Percentiles rank a stretch among this genome's conserved stretches.
Conservation (phyloP, 2,888 invertebrate species). For the Amiota communis region DNA sequence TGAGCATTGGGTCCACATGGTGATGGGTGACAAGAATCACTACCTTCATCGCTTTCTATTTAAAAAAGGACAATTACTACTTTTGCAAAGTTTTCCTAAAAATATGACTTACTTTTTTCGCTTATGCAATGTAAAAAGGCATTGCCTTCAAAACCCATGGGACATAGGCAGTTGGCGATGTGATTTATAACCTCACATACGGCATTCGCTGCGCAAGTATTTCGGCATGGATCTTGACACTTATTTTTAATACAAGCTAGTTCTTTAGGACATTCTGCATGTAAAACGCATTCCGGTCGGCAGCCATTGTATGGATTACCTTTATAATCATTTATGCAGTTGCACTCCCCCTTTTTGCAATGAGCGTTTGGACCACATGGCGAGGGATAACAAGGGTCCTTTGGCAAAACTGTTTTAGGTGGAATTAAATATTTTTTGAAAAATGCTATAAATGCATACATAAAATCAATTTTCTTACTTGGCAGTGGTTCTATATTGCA, state of each 20-base stretch:
- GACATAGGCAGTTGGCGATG: slow-evolving; percentile 80
- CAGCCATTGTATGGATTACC: slow-evolving; percentile 82
- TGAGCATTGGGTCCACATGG: slow-evolving; percentile 89
- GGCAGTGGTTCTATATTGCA: slow-evolving; percentile 75
- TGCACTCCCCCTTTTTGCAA: slow-evolving; percentile 80
- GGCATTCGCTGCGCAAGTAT: slow-evolving; percentile 82
- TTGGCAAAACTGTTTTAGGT: slow-evolving; percentile 54
- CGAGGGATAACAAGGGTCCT: slow-evolving; percentile 80
- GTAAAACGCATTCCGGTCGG: slow-evolving; percentile 81
- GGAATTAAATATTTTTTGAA: slow-evolving; percentile 3
- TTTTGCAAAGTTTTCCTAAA: not conserved
- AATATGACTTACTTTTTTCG: slow-evolving; percentile 73
- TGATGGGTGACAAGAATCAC: slow-evolving; percentile 78
- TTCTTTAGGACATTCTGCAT: slow-evolving; percentile 80
- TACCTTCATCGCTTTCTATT: slow-evolving; percentile 56
- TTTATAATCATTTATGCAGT: slow-evolving; percentile 79
- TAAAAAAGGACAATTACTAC: slow-evolving; percentile 38
- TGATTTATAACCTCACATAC: slow-evolving; percentile 83
- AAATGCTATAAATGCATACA: too few relatives aligned
- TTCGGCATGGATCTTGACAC: slow-evolving; percentile 83
- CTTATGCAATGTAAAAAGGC: slow-evolving; percentile 79
- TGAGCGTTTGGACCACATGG: slow-evolving; percentile 83
- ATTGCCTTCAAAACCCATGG: slow-evolving; percentile 79
- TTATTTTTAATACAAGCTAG: slow-evolving; percentile 82
- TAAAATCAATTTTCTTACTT: slow-evolving; percentile 56